These are phyloP conservation scores for Lepetodrilus schrolli DNA, from an alignment of 2,888 invertebrate genomes.

Conservation along the genomic window DNA sequence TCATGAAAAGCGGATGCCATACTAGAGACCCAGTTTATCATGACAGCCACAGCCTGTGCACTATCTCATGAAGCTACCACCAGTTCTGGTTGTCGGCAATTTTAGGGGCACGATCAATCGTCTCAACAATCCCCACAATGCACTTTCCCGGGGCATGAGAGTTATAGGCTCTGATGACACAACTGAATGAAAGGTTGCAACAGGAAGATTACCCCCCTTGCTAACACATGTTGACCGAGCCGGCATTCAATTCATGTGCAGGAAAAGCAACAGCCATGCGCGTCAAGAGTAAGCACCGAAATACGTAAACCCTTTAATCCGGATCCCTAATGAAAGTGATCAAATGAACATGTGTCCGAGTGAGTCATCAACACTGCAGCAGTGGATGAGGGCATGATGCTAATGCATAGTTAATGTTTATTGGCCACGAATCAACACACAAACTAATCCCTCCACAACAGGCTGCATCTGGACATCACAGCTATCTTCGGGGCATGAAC, in stretches of 20 bases:
- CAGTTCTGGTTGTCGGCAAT: not conserved
- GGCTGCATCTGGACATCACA: too few species aligned
- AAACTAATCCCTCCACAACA: too few species aligned
- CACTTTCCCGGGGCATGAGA: not conserved
- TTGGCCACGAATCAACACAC: too few species aligned
- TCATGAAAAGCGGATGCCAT: slow-evolving; percentile 12
- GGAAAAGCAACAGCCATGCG: not conserved
- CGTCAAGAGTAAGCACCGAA: too few species aligned
- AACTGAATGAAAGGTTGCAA: not conserved
- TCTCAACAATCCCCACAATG: not conserved
- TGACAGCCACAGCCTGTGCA: slow-evolving; percentile 7
- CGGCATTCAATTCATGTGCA: not conserved
- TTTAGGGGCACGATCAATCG: not conserved
- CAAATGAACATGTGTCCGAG: too few species aligned
- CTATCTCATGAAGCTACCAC: not conserved
- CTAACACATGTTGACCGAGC: not conserved
- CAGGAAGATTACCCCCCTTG: not conserved
- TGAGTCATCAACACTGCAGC: too few species aligned
- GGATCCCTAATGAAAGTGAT: too few species aligned
- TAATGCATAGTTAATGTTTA: too few species aligned
- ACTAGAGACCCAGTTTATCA: slow-evolving; percentile 16
- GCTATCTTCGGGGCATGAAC: too few species aligned
- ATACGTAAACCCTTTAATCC: too few species aligned
- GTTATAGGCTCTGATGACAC: not conserved
- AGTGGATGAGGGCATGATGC: too few species aligned